Base-by-base conservation (phyloP, 2,113 vertebrate genomes). In the Kryptolebias marmoratus region DNA sequence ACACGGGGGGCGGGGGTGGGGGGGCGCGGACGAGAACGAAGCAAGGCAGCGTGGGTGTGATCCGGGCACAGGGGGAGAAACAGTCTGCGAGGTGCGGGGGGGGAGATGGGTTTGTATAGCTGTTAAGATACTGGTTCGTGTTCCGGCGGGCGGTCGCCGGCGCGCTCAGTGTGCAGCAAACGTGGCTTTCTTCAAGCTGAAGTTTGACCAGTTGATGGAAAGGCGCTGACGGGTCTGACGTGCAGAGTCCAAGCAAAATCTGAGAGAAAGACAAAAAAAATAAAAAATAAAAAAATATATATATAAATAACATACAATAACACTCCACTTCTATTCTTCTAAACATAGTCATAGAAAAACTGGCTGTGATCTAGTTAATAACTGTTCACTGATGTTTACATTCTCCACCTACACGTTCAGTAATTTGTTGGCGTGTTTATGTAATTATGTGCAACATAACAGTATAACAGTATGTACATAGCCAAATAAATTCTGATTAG, bases 121-220 rank as follows among this genome's bases (percentile, higher is more conserved):
- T 62, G 84, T 92, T 87, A 86, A 89, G 78, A 82, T 84, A 59
- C 90, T 89, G 87, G 91, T 94, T 48, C 82, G 87, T 89, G 93
- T 94, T 94, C 91, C 84, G 81, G 85, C 84, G 71, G 81, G 85
- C 84, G 71, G 90, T 93, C 90, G 86, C 58, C 64, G 65, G 69
- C 54, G 75, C 70, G 64, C 83, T 97, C 95, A 99, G 88, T 99
- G 98, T 88, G 96, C 96, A 86, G 96, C 97, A 83, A 96, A 98
- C 27, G 96, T 97, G 67, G 96, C 95, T 89, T 99, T 99, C 94
- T 99, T 99, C 95, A 99, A 93, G 90, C 96, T 99, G 89, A 99
- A 99, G 90, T 99, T 99, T 87, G 97, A 97, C 98, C 98, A 99
- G 95, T 99, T 99, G 95, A 99, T 97, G 79, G 98, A 98, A 73